A percentile compares a stretch with the other conserved stretches of the same genome.
Evolutionary conservation across 2,888 invertebrate species (phyloP).

Genomic region (Campoplex nolae): DNA sequence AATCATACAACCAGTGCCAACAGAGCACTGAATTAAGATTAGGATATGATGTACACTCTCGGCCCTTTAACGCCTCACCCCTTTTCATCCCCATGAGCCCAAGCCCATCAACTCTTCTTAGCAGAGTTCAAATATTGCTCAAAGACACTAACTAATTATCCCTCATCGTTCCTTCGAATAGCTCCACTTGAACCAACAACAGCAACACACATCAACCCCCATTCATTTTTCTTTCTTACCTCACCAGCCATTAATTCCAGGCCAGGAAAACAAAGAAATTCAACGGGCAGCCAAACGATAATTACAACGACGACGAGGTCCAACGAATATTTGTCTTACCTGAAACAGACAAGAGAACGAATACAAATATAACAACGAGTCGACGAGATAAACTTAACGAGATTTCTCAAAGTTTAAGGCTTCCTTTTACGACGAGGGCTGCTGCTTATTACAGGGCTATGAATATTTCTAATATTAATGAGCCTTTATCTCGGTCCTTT

Average conservation of each 20-base stretch:
- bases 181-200: background rate
- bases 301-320: slow-evolving; percentile 20
- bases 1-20: slow-evolving; percentile 44
- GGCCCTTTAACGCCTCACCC: background rate
- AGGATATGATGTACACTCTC: slow-evolving; percentile 74
- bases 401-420: slow-evolving; percentile 14
- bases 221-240: slow-evolving; percentile 25
- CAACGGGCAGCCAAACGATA: background rate
- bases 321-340: slow-evolving; percentile 62
- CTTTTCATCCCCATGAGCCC: background rate
- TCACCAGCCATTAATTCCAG: slow-evolving; percentile 30
- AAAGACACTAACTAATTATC: slow-evolving; percentile 28
- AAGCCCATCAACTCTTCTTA: background rate
- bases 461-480: slow-evolving; percentile 23
- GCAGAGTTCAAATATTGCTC: slow-evolving; percentile 59
- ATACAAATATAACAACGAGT: background rate
- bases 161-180: slow-evolving; percentile 27
- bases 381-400: background rate
- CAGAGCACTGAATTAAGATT: slow-evolving; percentile 82
- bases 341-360: slow-evolving; percentile 63
- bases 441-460: background rate
- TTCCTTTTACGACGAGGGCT: background rate
- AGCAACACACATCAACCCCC: background rate
- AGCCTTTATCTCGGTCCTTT: slow-evolving; percentile 11
- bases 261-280: slow-evolving; percentile 50